Conservation (phyloP, 2,888 invertebrate genomes). For the Eristalis arbustorum region DNA sequence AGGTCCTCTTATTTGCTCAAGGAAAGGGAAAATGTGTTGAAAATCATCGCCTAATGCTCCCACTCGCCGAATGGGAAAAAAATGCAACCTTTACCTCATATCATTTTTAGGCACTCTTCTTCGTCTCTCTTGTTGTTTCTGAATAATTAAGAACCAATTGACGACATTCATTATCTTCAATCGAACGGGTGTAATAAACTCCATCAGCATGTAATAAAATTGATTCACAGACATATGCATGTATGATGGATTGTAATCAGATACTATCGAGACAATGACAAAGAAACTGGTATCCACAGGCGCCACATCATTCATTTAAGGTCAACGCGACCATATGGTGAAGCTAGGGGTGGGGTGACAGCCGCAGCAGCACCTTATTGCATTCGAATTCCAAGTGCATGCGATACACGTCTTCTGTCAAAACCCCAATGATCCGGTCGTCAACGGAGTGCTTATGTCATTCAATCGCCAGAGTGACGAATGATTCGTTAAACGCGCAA, state of each 20-base stretch:
- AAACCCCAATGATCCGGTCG: neutral
- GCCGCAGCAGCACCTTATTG: no score
- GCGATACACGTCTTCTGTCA: neutral
- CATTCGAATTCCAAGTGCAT: neutral
- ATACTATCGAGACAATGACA: neutral
- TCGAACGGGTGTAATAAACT: neutral
- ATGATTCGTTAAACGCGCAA: neutral
- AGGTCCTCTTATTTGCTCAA: no score
- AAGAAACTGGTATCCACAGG: neutral
- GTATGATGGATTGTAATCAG: neutral
- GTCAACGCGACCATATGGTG: neutral
- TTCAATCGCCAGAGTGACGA: neutral
- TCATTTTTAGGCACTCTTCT: no score
- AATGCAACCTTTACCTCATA: no score
- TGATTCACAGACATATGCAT: neutral
- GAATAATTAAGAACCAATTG: neutral
- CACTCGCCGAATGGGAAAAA: no score
- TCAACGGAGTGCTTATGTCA: neutral
- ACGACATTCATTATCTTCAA: neutral
- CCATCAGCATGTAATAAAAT: neutral
- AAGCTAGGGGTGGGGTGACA: neutral
- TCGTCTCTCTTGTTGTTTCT: neutral
- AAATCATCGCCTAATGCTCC: no score
- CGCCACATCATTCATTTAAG: neutral
- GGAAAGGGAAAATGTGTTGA: no score